Evolutionary conservation across 2,113 vertebrate genomes (phyloP).

Genomic region (Aythya baeri): DNA sequence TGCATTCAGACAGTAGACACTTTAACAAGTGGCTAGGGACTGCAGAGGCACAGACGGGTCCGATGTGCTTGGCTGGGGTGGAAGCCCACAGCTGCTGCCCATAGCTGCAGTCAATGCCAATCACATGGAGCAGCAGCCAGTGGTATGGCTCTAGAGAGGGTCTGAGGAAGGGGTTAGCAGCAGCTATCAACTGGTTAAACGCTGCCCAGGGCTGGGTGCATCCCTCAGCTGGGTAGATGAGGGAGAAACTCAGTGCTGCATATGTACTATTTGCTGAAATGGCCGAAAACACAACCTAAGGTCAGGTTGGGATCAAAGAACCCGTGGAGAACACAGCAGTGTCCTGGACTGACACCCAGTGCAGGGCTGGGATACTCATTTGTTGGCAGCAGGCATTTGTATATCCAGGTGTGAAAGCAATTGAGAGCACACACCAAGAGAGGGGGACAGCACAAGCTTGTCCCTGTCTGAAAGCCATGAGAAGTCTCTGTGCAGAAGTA

Average conservation of each 20-base stretch:
- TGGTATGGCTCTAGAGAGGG: background rate
- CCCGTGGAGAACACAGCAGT: background rate
- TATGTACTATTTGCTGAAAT: background rate
- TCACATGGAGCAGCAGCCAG: too few relatives aligned
- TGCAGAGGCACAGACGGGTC: background rate
- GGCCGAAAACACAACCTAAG: background rate
- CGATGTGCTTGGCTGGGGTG: accelerated
- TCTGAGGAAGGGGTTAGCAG: background rate
- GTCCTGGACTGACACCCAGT: background rate
- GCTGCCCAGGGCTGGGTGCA: too few relatives aligned
- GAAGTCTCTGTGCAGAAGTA: background rate
- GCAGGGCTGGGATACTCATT: background rate
- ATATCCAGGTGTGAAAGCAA: background rate
- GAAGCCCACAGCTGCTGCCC: background rate
- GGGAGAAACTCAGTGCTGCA: background rate
- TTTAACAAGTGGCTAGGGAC: accelerated
- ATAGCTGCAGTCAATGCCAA: background rate
- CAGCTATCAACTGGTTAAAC: background rate
- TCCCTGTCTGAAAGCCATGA: background rate
- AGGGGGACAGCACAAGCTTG: background rate
- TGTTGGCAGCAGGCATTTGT: background rate
- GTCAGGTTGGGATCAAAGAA: background rate
- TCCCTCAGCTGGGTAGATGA: background rate
- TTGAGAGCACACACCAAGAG: background rate
- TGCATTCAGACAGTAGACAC: background rate